Conservation (phyloP, 2,113 vertebrate genomes). For the Gambusia holbrooki region DNA sequence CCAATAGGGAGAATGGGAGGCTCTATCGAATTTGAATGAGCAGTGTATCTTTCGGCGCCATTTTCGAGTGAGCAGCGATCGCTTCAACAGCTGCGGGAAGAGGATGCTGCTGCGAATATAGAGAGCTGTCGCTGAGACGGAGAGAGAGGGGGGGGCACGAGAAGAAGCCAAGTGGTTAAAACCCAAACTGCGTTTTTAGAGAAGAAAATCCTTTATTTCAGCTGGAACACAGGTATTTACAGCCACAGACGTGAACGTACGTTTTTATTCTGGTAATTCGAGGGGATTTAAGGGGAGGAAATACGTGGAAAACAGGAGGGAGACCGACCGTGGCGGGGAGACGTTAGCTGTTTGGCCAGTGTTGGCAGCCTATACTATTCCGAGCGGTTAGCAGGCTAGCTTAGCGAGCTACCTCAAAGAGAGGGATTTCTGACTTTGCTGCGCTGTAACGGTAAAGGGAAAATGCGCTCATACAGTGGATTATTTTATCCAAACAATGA, state of each 20-base stretch:
- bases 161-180: constrained; percentile 43
- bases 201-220: constrained; percentile 22
- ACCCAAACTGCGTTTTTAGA: constrained; percentile 51
- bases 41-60: constrained; percentile 96
- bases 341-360: constrained; percentile 72
- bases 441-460: constrained; percentile 44
- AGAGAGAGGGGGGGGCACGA: not conserved
- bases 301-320: constrained; percentile 37
- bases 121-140: constrained; percentile 49
- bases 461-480: constrained; percentile 35
- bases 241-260: constrained; percentile 9
- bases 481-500: constrained; percentile 29
- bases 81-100: constrained; percentile 82
- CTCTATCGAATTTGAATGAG: constrained; percentile 98
- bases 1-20: constrained; percentile 83
- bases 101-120: constrained; percentile 63
- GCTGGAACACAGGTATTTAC: constrained; percentile 50
- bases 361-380: constrained; percentile 55
- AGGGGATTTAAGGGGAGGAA: constrained; percentile 6
- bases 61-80: constrained; percentile 93
- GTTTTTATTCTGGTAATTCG: constrained; percentile 5
- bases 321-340: constrained; percentile 59
- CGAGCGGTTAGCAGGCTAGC: constrained; percentile 65
- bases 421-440: constrained; percentile 63
- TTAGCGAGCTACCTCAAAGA: constrained; percentile 56